Conservation (phyloP, 2,888 invertebrate genomes). For the Atethmia centrago region DNA sequence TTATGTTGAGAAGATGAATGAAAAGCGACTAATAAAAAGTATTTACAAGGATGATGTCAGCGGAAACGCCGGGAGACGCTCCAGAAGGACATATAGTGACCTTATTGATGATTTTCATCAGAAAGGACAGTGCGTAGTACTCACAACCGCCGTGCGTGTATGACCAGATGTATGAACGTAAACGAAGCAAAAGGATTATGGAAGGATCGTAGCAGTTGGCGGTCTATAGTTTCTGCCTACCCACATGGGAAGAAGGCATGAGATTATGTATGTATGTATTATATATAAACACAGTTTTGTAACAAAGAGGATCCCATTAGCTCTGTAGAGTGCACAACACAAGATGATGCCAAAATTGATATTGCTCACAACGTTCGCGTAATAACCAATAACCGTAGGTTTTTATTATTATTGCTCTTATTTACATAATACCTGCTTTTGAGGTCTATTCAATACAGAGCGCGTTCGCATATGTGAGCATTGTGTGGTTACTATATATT, state of each 20-base stretch:
- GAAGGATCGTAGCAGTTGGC: neutral
- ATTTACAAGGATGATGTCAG: neutral
- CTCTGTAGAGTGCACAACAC: slow-evolving; percentile 42
- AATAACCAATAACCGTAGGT: slow-evolving; percentile 59
- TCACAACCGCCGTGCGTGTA: neutral
- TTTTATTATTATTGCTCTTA: slow-evolving; percentile 56
- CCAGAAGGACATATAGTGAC: neutral
- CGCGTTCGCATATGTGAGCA: neutral
- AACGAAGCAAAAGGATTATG: neutral
- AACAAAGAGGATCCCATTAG: slow-evolving; percentile 40
- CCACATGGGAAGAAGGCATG: no score
- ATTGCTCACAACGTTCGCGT: slow-evolving; percentile 42
- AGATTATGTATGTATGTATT: neutral
- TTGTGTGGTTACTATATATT: slow-evolving; percentile 7
- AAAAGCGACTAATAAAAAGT: neutral
- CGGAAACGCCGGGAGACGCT: neutral
- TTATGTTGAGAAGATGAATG: neutral
- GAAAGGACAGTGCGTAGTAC: neutral
- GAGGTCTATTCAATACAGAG: slow-evolving; percentile 15
- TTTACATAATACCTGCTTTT: slow-evolving; percentile 55
- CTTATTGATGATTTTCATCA: neutral
- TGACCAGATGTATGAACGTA: neutral
- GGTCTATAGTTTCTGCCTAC: neutral
- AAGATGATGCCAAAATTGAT: slow-evolving; percentile 62
- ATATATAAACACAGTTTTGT: slow-evolving; percentile 16